Base-by-base conservation (phyloP, 2,797 vertebrate genomes). In the Amphiprion clarkii region DNA sequence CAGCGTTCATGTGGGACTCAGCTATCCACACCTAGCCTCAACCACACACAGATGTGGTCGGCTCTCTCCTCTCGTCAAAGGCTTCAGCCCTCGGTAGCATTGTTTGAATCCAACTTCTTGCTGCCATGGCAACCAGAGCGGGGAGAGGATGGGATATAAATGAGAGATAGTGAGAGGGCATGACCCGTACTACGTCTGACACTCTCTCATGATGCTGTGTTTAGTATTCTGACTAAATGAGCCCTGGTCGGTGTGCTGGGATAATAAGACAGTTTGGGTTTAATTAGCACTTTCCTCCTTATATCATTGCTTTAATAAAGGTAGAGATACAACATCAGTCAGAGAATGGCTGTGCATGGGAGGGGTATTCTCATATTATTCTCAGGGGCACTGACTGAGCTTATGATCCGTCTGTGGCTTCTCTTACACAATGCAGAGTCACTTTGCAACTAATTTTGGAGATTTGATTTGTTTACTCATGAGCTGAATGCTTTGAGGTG, bases 41-140 rank as follows among this genome's bases (percentile, higher is more conserved):
- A 66, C 46, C 48, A 62, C 69, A 79, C 23, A 72, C 61, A 66
- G 62, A 82, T 64, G 61, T 5, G 57, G 49, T 69, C 4, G 19
- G n/a, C 63, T 84, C 74, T 65, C 58, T 83, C 70, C 64, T 81
- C 75, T 85, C 31, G 29, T 83, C 84, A 84, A 75, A 81, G 60
- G 77, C 86, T 84, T 79, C 81, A 80, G 67, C 81, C 80, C 70
- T 90, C 74, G 13, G 65, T 75, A 58, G 70, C 85, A 88, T 86
- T 92, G 91, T 93, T 93, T 93, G 90, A 90, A 76, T 85, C 86
- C 63, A 79, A 85, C 87, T 89, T 87, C 67, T 78, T 86, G 93
- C 89, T 88, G 86, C 88, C 89, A 95, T 94, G 92, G 92, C 55
- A 92, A 94, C 93, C 73, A 17, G 55, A 83, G 65, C 70, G 53